Evolutionary conservation across 2,113 vertebrate genomes (phyloP).

Genomic region (Alosa alosa): DNA sequence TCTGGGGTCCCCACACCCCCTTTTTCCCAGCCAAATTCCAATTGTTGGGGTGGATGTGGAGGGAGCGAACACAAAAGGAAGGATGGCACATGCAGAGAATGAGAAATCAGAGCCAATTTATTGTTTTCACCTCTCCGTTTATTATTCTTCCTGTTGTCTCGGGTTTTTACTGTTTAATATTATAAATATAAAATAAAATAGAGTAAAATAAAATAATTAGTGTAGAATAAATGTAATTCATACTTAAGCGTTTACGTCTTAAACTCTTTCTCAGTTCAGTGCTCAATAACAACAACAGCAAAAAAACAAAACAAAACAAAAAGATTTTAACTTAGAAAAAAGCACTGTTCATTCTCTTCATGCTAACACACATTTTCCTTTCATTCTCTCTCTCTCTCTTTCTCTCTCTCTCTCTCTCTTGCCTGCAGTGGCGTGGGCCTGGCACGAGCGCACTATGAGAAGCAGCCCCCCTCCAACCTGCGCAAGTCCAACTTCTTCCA

Average conservation of each 20-base stretch:
- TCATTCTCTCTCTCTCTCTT: not conserved
- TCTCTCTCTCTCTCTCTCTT: slow-evolving; percentile 18
- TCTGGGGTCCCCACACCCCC: slow-evolving; percentile 34
- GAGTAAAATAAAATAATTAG: not conserved
- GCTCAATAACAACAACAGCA: not conserved
- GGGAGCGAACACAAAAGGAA: slow-evolving; percentile 34
- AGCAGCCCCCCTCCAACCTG: slow-evolving; percentile 96
- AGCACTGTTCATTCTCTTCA: not conserved
- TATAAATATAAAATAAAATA: not conserved
- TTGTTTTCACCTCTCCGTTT: not conserved
- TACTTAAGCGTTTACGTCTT: not conserved
- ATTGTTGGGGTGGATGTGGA: slow-evolving; percentile 44
- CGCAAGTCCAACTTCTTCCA: slow-evolving; percentile 98
- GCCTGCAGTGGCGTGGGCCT: slow-evolving; percentile 83
- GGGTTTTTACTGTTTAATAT: not conserved
- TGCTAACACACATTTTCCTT: not conserved
- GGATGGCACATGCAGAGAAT: slow-evolving; percentile 31
- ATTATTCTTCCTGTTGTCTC: not conserved
- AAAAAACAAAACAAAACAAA: not conserved
- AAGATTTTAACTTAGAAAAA: not conserved
- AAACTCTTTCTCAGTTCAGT: not conserved
- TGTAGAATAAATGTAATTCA: not conserved
- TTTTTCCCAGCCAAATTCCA: slow-evolving; percentile 39
- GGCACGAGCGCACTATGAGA: slow-evolving; percentile 94
- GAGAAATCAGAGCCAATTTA: slow-evolving; percentile 32